phyloP scores from a whole-genome alignment of 2,113 vertebrate species.

The Lutjanus erythropterus region DNA sequence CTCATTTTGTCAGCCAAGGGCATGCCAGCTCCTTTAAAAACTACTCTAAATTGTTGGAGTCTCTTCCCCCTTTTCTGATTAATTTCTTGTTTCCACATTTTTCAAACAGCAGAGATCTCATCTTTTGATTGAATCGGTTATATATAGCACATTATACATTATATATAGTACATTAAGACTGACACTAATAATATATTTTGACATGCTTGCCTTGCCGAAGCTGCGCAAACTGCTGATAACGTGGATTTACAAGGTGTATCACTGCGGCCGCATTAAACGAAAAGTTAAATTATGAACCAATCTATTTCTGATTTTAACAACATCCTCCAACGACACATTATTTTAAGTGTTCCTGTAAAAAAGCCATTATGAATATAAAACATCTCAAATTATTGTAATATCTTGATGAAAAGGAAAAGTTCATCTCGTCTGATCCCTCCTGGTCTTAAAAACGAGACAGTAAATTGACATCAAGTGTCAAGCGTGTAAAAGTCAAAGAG shows the following conservation, averaged over 20 bases:
- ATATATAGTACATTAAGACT: constrained; percentile 73
- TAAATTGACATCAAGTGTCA: constrained; percentile 72
- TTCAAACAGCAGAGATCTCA: constrained; percentile 46
- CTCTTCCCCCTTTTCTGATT: constrained; percentile 47
- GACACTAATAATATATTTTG: constrained; percentile 71
- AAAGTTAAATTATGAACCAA: constrained; percentile 76
- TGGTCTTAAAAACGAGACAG: constrained; percentile 57
- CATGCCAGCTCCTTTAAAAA: constrained; percentile 15
- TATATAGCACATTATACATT: constrained; percentile 65
- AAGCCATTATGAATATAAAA: constrained; percentile 75
- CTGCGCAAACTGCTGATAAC: constrained; percentile 71
- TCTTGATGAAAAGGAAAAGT: constrained; percentile 70
- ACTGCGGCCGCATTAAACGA: constrained; percentile 55
- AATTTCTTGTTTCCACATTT: constrained; percentile 55
- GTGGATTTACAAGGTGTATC: constrained; percentile 71
- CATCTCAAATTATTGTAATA: constrained; percentile 68
- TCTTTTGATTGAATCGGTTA: constrained; percentile 49
- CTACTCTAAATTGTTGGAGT: constrained; percentile 30
- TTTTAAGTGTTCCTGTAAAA: constrained; percentile 73
- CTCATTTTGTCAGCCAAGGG: constrained; percentile 41
- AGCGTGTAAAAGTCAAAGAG: constrained; percentile 76
- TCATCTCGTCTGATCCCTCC: constrained; percentile 53
- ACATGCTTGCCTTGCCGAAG: constrained; percentile 65
- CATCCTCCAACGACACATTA: constrained; percentile 71
- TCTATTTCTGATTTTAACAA: constrained; percentile 78